Percentiles rank a stretch among this genome's conserved stretches.
phyloP scores from a whole-genome alignment of 2,888 invertebrate species.

The Xiphydria camelus region DNA sequence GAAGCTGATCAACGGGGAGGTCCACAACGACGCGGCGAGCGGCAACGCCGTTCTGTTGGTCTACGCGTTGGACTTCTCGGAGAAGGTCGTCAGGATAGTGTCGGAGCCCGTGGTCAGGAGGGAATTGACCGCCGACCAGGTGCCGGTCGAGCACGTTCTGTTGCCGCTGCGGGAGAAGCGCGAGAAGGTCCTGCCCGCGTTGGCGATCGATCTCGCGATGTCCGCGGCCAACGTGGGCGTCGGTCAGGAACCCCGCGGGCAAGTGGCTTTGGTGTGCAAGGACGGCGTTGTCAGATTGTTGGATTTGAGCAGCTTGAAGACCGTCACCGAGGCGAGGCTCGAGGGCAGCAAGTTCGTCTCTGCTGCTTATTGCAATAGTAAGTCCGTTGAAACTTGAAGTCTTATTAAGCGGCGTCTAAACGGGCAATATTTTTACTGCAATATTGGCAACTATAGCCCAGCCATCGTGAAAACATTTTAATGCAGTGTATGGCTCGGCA shows the following conservation, averaged over 20 bases:
- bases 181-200: constrained; percentile 21
- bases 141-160: constrained; percentile 71
- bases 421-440: too few species aligned
- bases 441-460: too few species aligned
- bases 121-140: constrained; percentile 68
- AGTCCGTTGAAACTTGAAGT: too few species aligned
- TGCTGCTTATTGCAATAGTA: constrained; percentile 82
- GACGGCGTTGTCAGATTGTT: constrained; percentile 77
- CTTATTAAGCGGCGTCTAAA: too few species aligned
- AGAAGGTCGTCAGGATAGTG: constrained; percentile 60
- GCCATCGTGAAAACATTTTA: too few species aligned
- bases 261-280: constrained; percentile 73
- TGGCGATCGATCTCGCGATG: constrained; percentile 16
- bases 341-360: constrained; percentile 77
- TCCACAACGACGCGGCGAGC: constrained; percentile 38
- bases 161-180: constrained; percentile 62
- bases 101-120: constrained; percentile 67
- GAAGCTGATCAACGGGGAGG: constrained; percentile 63
- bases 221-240: constrained; percentile 16
- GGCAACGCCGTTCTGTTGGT: constrained; percentile 60
- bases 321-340: constrained; percentile 69
- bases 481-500: too few species aligned
- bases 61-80: constrained; percentile 62
- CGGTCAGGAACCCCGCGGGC: constrained; percentile 53
- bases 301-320: constrained; percentile 71